Evolutionary conservation across 2,113 vertebrate species (phyloP), one percentile per base, ranked within the genome.

Genomic region (Oostethus manadensis): DNA sequence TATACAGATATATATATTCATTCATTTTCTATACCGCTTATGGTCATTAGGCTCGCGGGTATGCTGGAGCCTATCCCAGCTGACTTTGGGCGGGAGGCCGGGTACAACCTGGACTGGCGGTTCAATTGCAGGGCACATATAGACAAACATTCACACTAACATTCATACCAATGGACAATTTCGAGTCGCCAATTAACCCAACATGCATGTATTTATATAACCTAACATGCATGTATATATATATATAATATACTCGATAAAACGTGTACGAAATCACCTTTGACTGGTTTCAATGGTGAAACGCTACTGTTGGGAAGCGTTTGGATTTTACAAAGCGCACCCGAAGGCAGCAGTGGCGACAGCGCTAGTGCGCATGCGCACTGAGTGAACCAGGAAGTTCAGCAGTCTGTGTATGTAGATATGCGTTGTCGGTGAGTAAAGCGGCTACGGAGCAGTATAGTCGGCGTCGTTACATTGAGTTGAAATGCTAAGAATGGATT

Each of bases 321-420:
- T 45, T 17, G 22, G 18, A 17, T 13, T 76, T 77, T 26, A 22
- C 60, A 3, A n/a, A 18, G 17, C 47, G 48, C 20, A 63, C 50
- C 0, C 61, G 76, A 84, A 84, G 47, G 82, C 70, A 73, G 18
- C 73, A 2, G 18, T 1, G 13, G 5, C 45, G 14, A 55, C 54
- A 17, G 0, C 47, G 20, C 6, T 10, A 9, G 0, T 0, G 74
- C 73, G 85, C 89, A 85, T 82, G 86, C 83, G 76, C 44, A 43
- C 1, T 56, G 4, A 9, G 13, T 17, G 1, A 79, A 66, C 3
- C 8, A 79, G 83, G 86, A 89, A 89, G 88, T 66, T 13, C 51
- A 10, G 0, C 29, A 23, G 33, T 47, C 45, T 5, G 46, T 49
- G 20, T 15, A 20, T 56, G 53, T 40, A 51, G 74, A 69, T 85